Conservation (phyloP, 1,140 invertebrate genomes). For the Ptiloglossa arizonensis region DNA sequence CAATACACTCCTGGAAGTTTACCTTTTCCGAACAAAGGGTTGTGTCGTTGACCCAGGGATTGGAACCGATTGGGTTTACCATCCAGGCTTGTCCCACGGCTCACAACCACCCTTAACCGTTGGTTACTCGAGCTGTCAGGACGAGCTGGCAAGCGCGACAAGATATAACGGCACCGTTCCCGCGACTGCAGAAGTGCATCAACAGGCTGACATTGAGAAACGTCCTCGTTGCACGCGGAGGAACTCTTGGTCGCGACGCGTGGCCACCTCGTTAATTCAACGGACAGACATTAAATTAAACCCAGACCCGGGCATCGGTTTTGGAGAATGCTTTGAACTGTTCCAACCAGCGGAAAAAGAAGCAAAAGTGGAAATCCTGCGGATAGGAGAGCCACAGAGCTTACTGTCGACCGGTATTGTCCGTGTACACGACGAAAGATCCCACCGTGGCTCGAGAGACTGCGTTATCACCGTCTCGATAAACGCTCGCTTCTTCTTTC, state of each 20-base stretch:
- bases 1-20: too few relatives aligned
- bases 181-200: constrained; percentile 66
- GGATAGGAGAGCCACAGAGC: neutral
- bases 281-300: constrained; percentile 63
- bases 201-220: constrained; percentile 65
- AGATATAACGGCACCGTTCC: constrained; percentile 32
- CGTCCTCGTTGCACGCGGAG: constrained; percentile 15
- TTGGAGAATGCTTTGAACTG: constrained; percentile 12
- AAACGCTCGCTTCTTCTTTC: too few relatives aligned
- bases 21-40: neutral
- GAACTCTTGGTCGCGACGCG: constrained; percentile 5
- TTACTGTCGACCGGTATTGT: neutral
- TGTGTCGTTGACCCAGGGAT: constrained; percentile 14
- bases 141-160: constrained; percentile 33
- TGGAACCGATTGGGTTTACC: neutral
- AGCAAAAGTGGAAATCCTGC: neutral
- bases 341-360: neutral
- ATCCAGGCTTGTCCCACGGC: neutral
- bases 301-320: neutral
- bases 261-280: constrained; percentile 56
- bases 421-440: constrained; percentile 11
- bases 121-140: neutral
- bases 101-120: neutral
- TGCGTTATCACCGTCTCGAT: constrained; percentile 46
- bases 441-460: constrained; percentile 32